Conservation (phyloP, 2,113 vertebrate genomes). For the Microtus ochrogaster region DNA sequence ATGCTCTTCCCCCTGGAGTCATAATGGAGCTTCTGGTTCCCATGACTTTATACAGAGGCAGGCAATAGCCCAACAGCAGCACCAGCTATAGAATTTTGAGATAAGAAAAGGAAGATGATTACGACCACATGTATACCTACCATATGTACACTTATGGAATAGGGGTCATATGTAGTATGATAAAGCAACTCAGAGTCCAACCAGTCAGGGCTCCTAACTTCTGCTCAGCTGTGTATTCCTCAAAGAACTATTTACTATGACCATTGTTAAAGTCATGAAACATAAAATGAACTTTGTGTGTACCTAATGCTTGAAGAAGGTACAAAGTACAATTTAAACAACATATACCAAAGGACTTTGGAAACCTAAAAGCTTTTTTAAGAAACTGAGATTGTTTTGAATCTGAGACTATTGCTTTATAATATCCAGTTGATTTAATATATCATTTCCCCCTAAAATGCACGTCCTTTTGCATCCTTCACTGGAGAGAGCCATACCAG, state of each 20-base stretch:
- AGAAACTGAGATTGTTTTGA: not conserved
- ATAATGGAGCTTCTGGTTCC: constrained; percentile 30
- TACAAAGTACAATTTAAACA: not conserved
- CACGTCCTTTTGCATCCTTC: not conserved
- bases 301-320: not conserved
- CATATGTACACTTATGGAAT: not conserved
- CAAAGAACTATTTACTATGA: not conserved
- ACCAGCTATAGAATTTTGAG: not conserved
- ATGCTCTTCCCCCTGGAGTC: not conserved
- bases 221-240: not conserved
- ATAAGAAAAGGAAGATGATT: not conserved
- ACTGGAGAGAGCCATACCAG: not conserved
- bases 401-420: not conserved
- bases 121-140: not conserved
- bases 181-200: not conserved
- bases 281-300: not conserved
- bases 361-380: not conserved
- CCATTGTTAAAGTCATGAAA: not conserved
- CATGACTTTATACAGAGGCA: not conserved
- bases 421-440: constrained; percentile 17
- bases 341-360: not conserved
- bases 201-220: not conserved
- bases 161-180: not conserved
- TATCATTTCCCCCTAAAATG: not conserved
- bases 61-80: not conserved